Evolutionary conservation across 1,140 invertebrate species (phyloP).

Genomic region (Aphis gossypii): DNA sequence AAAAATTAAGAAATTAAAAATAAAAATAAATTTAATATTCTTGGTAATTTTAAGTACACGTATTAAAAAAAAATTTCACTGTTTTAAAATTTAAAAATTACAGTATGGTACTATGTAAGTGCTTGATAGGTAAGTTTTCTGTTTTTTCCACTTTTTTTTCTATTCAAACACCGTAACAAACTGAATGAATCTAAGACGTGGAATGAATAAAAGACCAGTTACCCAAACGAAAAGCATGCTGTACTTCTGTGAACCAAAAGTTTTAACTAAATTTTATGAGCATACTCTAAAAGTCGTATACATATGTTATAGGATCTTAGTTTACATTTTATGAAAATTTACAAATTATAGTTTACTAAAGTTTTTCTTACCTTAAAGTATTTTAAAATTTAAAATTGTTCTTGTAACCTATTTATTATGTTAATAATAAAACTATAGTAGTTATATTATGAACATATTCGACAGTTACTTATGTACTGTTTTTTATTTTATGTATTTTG

Average conservation of each 20-base stretch:
- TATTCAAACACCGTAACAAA: neutral
- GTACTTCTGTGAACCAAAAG: neutral
- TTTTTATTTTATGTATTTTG: no score
- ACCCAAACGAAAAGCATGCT: neutral
- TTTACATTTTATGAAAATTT: neutral
- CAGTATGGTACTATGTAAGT: neutral
- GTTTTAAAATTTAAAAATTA: neutral
- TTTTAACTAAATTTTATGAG: conserved; percentile 19
- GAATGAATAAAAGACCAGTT: neutral
- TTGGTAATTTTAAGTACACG: neutral
- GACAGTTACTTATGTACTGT: no score
- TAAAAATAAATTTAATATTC: neutral
- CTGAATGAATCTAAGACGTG: neutral
- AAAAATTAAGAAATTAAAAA: neutral
- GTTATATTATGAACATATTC: no score
- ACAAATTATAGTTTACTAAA: conserved; percentile 18
- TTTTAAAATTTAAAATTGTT: neutral
- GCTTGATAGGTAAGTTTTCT: neutral
- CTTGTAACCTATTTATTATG: no score
- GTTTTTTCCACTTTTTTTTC: neutral
- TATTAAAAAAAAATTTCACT: neutral
- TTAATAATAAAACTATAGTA: no score
- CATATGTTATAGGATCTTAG: neutral
- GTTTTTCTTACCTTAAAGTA: neutral
- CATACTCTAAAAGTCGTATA: neutral